Percentiles rank a stretch among this genome's conserved stretches.
These are phyloP conservation scores for Crossocerus cetratus DNA, from an alignment of 2,888 invertebrate species.

Conservation along the genomic window DNA sequence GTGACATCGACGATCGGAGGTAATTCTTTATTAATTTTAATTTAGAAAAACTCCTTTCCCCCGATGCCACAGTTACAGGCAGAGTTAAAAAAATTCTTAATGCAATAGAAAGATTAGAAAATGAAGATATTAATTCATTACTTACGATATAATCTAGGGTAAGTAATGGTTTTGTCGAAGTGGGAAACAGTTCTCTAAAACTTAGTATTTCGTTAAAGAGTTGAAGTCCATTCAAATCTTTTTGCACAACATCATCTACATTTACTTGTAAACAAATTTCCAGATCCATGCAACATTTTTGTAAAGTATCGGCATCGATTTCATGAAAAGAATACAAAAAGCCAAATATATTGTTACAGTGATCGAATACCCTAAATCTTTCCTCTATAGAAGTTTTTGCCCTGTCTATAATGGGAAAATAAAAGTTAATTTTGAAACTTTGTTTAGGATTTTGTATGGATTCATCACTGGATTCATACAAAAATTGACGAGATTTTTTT, in stretches of 20 bases:
- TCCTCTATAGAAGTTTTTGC: conserved; percentile 25
- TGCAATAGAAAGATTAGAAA: conserved; percentile 27
- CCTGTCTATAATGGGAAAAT: conserved; percentile 33
- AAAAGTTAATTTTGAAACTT: conserved; percentile 33
- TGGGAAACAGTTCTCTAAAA: conserved; percentile 8
- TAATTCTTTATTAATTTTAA: conserved; percentile 37
- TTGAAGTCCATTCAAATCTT: conserved; percentile 8
- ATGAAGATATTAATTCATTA: conserved; percentile 19
- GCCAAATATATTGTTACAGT: conserved; percentile 26
- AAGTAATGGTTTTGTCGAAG: conserved; percentile 15
- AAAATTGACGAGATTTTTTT: conserved; percentile 12
- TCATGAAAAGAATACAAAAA: conserved; percentile 29
- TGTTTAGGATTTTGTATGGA: conserved; percentile 24
- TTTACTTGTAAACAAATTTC: not conserved
- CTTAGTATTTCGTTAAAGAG: conserved; percentile 4
- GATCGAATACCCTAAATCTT: conserved; percentile 25
- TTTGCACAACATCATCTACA: conserved; percentile 11
- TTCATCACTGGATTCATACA: conserved; percentile 30
- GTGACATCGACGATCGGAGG: not conserved
- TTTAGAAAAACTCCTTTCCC: conserved; percentile 41
- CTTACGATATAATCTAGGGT: conserved; percentile 18
- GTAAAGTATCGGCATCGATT: conserved; percentile 9
- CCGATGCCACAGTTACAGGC: conserved; percentile 30
- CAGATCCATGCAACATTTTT: conserved; percentile 13
- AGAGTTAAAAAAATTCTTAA: conserved; percentile 31